Base-by-base conservation (phyloP, 2,113 vertebrate species). In the Entelurus aequoreus region DNA sequence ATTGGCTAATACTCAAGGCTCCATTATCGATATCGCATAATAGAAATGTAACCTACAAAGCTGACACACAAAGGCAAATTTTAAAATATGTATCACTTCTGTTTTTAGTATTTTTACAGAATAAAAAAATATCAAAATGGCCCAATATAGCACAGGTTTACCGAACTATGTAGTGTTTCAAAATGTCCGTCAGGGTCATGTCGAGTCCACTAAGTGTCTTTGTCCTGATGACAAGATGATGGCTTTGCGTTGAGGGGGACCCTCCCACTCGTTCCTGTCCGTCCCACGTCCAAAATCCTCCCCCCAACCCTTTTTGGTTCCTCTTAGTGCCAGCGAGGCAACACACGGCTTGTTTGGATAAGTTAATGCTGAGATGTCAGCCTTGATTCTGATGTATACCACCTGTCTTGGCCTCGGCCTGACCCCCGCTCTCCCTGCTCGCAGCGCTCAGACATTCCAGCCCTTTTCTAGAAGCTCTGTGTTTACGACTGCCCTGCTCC, bases 381-480 rank as follows among this genome's bases (percentile, higher is more conserved):
- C 81, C 82, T 75, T 66, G 51, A 65, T 73, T 84, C 86, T 90
- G 90, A 91, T 90, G 85, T 86, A 87, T 84, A 90, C 90, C 90
- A 91, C 88, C 90, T 90, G 90, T 87, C 85, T 87, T 91, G 86
- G 87, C 90, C 90, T 87, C 72, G 60, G 28, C 28, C 63, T 91
- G 90, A 91, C 89, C 90, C 90, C 78, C 74, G 48, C 76, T 51
- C 76, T 85, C 80, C 28, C 87, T 76, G 76, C 89, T 88, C 89
- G 88, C 89, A 85, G 83, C 79, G 80, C 86, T 80, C 73, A 88
- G 81, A 87, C 88, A 91, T 91, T 90, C 89, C 89, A 80, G 71
- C 81, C 83, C 85, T 87, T 88, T 86, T 87, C 83, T 83, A 74
- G 86, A 28, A 79, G 57, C n/a, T 68, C 81, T 71, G 76, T 91